Base-by-base conservation (phyloP, 2,888 invertebrate species). In the Agonopterix arenella region DNA sequence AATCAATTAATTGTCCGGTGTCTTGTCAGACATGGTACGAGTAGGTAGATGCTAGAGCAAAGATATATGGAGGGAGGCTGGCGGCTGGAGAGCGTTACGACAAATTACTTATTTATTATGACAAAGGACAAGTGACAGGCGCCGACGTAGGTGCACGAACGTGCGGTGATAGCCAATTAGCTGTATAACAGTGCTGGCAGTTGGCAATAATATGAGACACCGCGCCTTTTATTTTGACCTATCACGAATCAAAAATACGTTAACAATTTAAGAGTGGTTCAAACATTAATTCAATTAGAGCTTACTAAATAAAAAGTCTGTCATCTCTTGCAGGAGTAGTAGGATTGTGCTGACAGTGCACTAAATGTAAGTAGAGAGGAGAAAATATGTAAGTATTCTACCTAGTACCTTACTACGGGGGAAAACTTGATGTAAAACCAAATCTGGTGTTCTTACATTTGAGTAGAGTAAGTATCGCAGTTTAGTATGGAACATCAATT, bases 161-260 rank as follows among this genome's bases (percentile, higher is more conserved):
- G 58, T 62, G 68, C 60, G 59, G 59, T 62, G 65, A 67, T 63
- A 65, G 64, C 66, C 68, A 72, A 73, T 72, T 72, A 73, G 66
- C 61, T 54, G 53, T 5, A 7, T 1, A 7, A 7, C 28, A 28
- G 57, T 48, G 52, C 36, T 43, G 52, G 52, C 54, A 54, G 56
- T 50, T 60, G 62, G 52, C 60, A 60, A 56, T 16, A n/a, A 40
- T 40, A n/a, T 40, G 40, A 28, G 28, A 28, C 28, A n/a, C 40
- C 40, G n/a, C 40, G n/a, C 4, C n/a, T 5, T 40, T 40, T 40
- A n/a, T n/a, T 40, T 18, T 44, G 37, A 50, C 11, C 18, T 44
- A 46, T 50, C 38, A 50, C 38, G 43, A 46, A n/a, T 40, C 28
- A 28, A 28, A 18, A 28, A 28, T 28, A 28, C 7, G 28, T 28